Evolutionary conservation across 2,113 vertebrate species (phyloP), one percentile per base, ranked within the genome.

Genomic region (Albula goreensis): DNA sequence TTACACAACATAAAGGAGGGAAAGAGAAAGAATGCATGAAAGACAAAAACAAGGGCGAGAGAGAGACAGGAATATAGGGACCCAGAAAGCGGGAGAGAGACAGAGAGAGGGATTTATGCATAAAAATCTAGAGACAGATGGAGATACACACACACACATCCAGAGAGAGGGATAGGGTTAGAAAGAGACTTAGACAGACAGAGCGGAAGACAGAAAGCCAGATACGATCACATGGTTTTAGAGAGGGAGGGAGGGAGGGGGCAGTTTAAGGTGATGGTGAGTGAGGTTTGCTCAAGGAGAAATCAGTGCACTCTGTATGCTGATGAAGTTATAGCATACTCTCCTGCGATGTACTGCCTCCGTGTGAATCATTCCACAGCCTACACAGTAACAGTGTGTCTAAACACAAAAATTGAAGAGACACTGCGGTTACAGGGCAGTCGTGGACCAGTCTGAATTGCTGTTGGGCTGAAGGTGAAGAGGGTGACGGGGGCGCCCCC

Each of bases 281-380:
- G 83, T 41, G 66, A 41, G 70, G n/a, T 50, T 50, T 56, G 50
- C 9, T 56, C 22, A 17, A 25, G 60, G 3, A 78, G 74, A 66
- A 31, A 77, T 10, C 50, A 22, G 66, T 84, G 70, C 50, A 50
- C 52, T 80, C 22, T 78, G 84, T 50, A 60, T 85, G 84, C 84
- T 80, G 78, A 80, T 85, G 77, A 80, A 85, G 78, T 78, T 78
- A 85, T 80, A 85, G 78, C 84, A 80, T 49, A 85, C 84, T 80
- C 77, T 80, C 84, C 56, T 52, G 80, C 49, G 60, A 52, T 74
- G 63, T 57, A 82, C 79, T 82, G 85, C 80, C 85, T 82, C 85
- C 85, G 49, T 66, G 60, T 74, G 80, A 22, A 52, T 80, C 49
- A 52, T 31, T 74, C 79, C 85, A 70, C 80, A 56, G 70, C 6